phyloP scores from a whole-genome alignment of 2,888 invertebrate genomes.

The Philaethria dido region DNA sequence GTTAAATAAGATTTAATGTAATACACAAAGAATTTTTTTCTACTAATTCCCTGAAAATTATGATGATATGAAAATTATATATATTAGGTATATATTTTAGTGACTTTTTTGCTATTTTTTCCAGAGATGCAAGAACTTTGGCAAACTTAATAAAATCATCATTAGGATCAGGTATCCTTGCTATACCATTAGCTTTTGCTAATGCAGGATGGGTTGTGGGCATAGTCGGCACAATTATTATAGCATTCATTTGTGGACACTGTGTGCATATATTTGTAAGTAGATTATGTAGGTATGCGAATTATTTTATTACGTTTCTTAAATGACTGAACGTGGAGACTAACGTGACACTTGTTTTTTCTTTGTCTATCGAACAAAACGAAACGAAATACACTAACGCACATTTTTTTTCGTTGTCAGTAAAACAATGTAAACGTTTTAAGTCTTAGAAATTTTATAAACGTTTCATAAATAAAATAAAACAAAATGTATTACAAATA shows the following conservation, averaged over 20 bases:
- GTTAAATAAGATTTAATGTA: too few species aligned
- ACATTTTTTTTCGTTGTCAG: too few species aligned
- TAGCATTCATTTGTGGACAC: slow-evolving; percentile 73
- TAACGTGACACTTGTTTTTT: not conserved
- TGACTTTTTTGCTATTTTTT: not conserved
- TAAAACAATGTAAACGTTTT: too few species aligned
- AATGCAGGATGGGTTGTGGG: slow-evolving; percentile 88
- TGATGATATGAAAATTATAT: not conserved
- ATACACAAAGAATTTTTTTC: too few species aligned
- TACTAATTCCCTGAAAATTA: not conserved
- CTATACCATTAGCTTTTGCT: slow-evolving; percentile 88
- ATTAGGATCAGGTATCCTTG: slow-evolving; percentile 89
- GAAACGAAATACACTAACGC: too few species aligned
- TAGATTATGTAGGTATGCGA: slow-evolving; percentile 38
- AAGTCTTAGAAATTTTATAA: too few species aligned
- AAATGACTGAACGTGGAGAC: not conserved
- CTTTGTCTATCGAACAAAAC: too few species aligned
- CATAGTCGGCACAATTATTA: slow-evolving; percentile 77
- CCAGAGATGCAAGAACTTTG: slow-evolving; percentile 71
- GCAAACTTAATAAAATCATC: slow-evolving; percentile 77
- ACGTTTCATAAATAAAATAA: too few species aligned
- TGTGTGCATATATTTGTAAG: slow-evolving; percentile 79
- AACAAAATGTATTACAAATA: too few species aligned
- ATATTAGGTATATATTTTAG: too few species aligned
- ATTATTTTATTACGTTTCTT: not conserved